Evolutionary conservation across 2,113 vertebrate species (phyloP).

Genomic region (Grantiella picta): DNA sequence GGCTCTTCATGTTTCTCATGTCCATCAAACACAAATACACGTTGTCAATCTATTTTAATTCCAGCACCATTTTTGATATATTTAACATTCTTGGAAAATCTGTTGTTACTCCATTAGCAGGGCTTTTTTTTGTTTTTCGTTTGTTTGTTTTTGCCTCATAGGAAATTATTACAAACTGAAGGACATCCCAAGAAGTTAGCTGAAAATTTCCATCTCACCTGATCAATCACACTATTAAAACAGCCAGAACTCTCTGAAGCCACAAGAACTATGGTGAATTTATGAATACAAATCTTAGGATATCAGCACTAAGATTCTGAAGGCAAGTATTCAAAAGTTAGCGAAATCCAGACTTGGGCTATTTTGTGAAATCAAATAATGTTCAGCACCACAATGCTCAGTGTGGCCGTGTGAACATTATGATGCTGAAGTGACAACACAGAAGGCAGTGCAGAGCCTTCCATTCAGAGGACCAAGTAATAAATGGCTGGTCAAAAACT

Average conservation of each 20-base stretch:
- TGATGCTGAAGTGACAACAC: not conserved
- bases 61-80: not conserved
- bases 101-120: not conserved
- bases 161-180: not conserved
- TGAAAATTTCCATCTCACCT: not conserved
- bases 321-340: not conserved
- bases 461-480: not conserved
- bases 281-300: not conserved
- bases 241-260: not conserved
- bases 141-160: not conserved
- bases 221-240: not conserved
- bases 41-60: not conserved
- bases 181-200: not conserved
- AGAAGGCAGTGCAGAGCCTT: not conserved
- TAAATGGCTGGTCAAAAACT: not conserved
- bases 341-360: not conserved
- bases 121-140: not conserved
- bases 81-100: not conserved
- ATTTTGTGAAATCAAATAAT: not conserved
- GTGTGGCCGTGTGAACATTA: rapidly evolving
- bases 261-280: not conserved
- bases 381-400: not conserved
- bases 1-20: not conserved
- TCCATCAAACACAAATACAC: not conserved
- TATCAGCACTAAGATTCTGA: not conserved